phyloP scores from a whole-genome alignment of 2,888 invertebrate species.

The Anorthoa munda region DNA sequence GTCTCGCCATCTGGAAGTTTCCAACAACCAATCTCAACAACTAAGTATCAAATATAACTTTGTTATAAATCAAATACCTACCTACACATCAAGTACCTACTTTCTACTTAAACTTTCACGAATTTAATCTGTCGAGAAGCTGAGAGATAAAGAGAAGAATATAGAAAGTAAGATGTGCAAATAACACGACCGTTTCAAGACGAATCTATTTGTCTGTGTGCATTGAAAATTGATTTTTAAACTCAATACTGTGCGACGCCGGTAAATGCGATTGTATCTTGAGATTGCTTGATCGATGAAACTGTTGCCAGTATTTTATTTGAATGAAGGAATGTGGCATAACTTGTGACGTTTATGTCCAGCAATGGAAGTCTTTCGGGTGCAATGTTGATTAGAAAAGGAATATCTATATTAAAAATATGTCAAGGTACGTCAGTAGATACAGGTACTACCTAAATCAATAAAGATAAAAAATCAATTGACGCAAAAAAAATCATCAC shows the following conservation, averaged over 20 bases:
- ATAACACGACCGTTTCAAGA: constrained; percentile 22
- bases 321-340: background rate
- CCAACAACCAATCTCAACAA: background rate
- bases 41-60: background rate
- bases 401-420: too few species aligned
- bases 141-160: constrained; percentile 12
- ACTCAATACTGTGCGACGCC: constrained; percentile 14
- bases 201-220: constrained; percentile 3
- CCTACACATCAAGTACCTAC: background rate
- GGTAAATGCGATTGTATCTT: constrained; percentile 10
- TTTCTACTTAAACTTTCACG: background rate
- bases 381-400: background rate
- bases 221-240: constrained; percentile 34
- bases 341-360: too few species aligned
- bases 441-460: too few species aligned
- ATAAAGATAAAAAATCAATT: too few species aligned
- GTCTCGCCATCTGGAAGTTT: too few species aligned
- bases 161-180: constrained; percentile 12
- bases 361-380: background rate
- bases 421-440: too few species aligned
- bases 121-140: constrained; percentile 6
- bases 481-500: too few species aligned
- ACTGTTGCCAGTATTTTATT: background rate
- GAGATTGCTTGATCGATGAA: background rate
- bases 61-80: background rate